Base-by-base conservation (phyloP, 2,797 vertebrate species). In the Dicrostonyx torquatus region DNA sequence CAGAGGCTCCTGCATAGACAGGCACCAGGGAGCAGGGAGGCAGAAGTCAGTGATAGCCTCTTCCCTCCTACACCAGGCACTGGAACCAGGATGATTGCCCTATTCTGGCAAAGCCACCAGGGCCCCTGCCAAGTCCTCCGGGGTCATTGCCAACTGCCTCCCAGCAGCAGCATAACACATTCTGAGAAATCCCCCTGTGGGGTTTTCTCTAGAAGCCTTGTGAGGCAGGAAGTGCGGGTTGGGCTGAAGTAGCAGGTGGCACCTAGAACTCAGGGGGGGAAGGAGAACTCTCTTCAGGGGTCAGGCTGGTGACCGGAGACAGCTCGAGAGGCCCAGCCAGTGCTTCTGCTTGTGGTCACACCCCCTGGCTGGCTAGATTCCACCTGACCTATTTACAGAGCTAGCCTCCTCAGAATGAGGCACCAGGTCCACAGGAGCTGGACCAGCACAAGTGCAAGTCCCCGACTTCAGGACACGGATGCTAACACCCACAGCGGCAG, bases 161-260 rank as follows among this genome's bases (percentile, higher is more conserved):
- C 11, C 22, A 60, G 45, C 31, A 13, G 64, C 60, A 43, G 48
- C 77, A 0, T 0, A 20, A 34, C 45, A 34, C 45, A 7, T 93
- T 95, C 96, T 95, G 53, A 94, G 96, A 96, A 96, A 64, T 58
- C 34, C 73, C 92, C 79, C 75, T 79, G 48, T 0, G 9, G 83
- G 83, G 75, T n/a, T 95, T 96, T 92, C 94, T 95, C 40, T 13
- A 90, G 94, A 93, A 68, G 20, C 78, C 0, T 0, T 48, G 60
- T 6, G 73, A 84, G 93, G 95, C 93, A 72, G 94, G 91, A 96
- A 95, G 95, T 89, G 91, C 20, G 64, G 88, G 60, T 84, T 20
- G 4, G 26, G 84, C 9, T 55, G 31, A 5, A 85, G 22, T 15
- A 53, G 79, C 66, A 68, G 89, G 60, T 50, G 84, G 85, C 68